These are phyloP conservation scores for Lerema accius DNA, from an alignment of 1,140 invertebrate species.

Conservation along the genomic window DNA sequence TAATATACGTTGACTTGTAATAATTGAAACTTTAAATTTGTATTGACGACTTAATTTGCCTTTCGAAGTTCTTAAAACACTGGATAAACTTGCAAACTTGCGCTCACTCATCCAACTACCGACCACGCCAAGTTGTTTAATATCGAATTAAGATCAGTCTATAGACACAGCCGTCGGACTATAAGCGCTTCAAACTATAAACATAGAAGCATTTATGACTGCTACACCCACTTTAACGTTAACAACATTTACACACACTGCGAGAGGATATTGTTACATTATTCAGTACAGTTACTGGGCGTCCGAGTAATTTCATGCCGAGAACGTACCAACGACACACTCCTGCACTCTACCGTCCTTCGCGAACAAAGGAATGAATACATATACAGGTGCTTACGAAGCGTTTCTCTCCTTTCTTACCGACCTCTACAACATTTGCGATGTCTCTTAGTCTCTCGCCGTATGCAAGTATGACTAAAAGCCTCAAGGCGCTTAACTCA, in stretches of 20 bases:
- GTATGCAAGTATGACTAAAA: conserved; percentile 48
- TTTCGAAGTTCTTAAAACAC: too few species aligned
- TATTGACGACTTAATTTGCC: too few species aligned
- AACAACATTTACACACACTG: conserved; percentile 20
- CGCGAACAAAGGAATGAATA: conserved; percentile 56
- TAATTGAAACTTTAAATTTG: too few species aligned
- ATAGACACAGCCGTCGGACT: too few species aligned
- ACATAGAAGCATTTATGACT: too few species aligned
- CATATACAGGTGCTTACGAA: conserved; percentile 51
- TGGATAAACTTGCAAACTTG: too few species aligned
- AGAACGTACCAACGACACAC: conserved; percentile 35
- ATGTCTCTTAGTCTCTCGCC: conserved; percentile 46
- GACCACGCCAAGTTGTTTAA: too few species aligned
- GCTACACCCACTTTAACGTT: background rate
- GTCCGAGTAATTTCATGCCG: conserved; percentile 39
- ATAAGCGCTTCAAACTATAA: too few species aligned
- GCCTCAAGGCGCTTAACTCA: conserved; percentile 38
- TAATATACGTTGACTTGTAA: too few species aligned
- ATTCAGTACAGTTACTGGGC: conserved; percentile 28
- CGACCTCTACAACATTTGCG: conserved; percentile 51
- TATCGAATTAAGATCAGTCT: too few species aligned
- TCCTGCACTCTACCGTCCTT: conserved; percentile 47
- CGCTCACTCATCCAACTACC: too few species aligned
- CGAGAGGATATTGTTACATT: conserved; percentile 23
- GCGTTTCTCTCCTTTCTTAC: conserved; percentile 53